Percentiles rank a stretch among this genome's conserved stretches.
These are phyloP conservation scores for Clanis bilineata DNA, from an alignment of 2,888 invertebrate species.

Conservation along the genomic window DNA sequence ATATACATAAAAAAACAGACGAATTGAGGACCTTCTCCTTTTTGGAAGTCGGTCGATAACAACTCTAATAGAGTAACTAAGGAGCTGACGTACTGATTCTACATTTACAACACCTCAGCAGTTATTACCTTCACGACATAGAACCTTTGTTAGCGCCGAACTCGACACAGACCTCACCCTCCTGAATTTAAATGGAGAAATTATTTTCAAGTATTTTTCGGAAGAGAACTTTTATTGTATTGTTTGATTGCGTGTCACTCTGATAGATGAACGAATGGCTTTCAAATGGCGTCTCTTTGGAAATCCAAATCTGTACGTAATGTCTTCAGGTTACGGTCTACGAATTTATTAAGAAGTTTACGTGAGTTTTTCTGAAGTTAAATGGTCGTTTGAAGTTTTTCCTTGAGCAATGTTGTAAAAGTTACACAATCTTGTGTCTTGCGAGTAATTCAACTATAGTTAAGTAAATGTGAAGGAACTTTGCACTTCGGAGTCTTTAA, in stretches of 20 bases:
- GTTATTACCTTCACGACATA: conserved; percentile 58
- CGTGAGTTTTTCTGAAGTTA: conserved; percentile 51
- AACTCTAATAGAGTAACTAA: background rate
- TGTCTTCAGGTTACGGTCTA: conserved; percentile 60
- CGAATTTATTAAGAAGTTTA: conserved; percentile 78
- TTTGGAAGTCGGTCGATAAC: too few relatives aligned
- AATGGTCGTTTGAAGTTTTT: conserved; percentile 62
- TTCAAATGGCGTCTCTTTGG: conserved; percentile 69
- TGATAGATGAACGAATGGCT: conserved; percentile 76
- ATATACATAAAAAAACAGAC: too few relatives aligned
- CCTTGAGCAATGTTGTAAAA: conserved; percentile 48
- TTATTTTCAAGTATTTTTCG: conserved; percentile 82
- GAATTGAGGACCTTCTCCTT: too few relatives aligned
- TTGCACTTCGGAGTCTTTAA: background rate
- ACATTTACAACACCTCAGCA: conserved; percentile 44
- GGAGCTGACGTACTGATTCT: conserved; percentile 1
- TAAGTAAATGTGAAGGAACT: background rate
- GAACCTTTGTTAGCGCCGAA: conserved; percentile 69
- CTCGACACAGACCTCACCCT: conserved; percentile 55
- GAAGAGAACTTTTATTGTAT: conserved; percentile 80
- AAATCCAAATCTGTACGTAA: conserved; percentile 61
- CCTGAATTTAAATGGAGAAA: conserved; percentile 80
- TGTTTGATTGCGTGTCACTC: conserved; percentile 81
- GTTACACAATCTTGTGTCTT: conserved; percentile 7
- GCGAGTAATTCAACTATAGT: conserved; percentile 9